Base-by-base conservation (phyloP, 2,888 invertebrate species). In the Magallana nippona region DNA sequence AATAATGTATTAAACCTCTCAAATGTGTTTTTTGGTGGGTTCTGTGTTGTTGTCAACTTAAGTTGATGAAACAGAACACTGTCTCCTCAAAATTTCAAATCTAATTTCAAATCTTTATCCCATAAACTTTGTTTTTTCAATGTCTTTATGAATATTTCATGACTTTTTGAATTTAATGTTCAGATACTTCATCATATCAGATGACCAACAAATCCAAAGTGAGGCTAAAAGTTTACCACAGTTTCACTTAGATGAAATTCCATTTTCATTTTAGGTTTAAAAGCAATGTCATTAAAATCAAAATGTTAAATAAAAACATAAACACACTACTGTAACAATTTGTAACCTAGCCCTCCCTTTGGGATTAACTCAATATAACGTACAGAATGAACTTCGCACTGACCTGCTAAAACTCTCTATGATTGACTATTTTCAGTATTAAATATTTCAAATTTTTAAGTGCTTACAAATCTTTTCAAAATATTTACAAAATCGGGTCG, bases 61-160 rank as follows among this genome's bases (percentile, higher is more conserved):
- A 32, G 71, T 71, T 27, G 27, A 71, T 71, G 71, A 71, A 71
- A 71, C 71, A 71, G 71, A 71, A 71, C 71, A 71, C 22, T 27
- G 71, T 27, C 71, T 71, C 22, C 22, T 44, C 5, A 5, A 44
- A 44, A 44, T 44, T 44, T 44, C 44, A 44, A 44, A 44, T 44
- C 44, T 27, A 71, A 32, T 71, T 15, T 32, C 71, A 32, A 71
- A 71, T 71, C 71, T 22, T 27, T 27, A 15, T 27, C 15, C 32
- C 32, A 15, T 32, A 71, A 27, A 71, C 22, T 19, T 27, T 32
- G 15, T 71, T 71, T 22, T 62, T 27, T 71, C 13, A 15, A 71
- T 71, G 13, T 22, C 71, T 71, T 71, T 71, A 71, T 71, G 71
- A 27, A 71, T 71, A 71, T 71, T 71, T 71, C 71, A 71, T 71